Percentiles rank a stretch among this genome's conserved stretches.
Evolutionary conservation across 2,797 vertebrate species (phyloP).

Genomic region (Columba guinea): DNA sequence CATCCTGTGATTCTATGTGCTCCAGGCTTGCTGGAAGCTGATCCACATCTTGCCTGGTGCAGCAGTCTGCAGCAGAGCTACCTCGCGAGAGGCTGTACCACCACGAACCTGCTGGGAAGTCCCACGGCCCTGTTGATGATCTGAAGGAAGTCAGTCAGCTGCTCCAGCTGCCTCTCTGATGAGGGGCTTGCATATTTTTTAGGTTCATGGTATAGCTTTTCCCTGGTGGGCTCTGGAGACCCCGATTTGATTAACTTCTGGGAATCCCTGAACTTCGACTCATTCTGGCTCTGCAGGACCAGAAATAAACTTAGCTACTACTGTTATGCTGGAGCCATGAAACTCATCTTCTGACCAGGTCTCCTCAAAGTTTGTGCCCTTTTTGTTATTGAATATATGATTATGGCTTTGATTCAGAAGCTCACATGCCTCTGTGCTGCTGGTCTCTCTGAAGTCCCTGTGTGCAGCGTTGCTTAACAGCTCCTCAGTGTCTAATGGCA

Average conservation of each 20-base stretch:
- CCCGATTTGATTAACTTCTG: neutral
- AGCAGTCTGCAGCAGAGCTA: neutral
- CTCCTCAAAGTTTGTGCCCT: neutral
- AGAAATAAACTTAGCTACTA: neutral
- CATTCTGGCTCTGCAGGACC: neutral
- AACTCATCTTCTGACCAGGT: neutral
- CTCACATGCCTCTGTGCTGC: neutral
- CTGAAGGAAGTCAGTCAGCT: neutral
- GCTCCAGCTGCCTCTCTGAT: accelerated
- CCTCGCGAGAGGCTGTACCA: neutral
- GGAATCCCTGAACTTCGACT: neutral
- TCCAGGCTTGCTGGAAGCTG: neutral
- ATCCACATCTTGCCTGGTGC: neutral
- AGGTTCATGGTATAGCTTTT: neutral
- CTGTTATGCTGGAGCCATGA: neutral
- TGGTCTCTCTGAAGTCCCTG: neutral
- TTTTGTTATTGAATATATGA: neutral
- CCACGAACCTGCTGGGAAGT: neutral
- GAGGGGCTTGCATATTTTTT: neutral
- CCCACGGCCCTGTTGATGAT: neutral
- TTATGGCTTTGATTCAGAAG: neutral
- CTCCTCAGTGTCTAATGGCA: neutral
- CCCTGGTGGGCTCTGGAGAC: neutral
- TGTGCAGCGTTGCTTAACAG: neutral
- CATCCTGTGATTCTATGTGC: neutral